Conservation (phyloP, 2,113 vertebrate genomes). For the Holacanthus passer region DNA sequence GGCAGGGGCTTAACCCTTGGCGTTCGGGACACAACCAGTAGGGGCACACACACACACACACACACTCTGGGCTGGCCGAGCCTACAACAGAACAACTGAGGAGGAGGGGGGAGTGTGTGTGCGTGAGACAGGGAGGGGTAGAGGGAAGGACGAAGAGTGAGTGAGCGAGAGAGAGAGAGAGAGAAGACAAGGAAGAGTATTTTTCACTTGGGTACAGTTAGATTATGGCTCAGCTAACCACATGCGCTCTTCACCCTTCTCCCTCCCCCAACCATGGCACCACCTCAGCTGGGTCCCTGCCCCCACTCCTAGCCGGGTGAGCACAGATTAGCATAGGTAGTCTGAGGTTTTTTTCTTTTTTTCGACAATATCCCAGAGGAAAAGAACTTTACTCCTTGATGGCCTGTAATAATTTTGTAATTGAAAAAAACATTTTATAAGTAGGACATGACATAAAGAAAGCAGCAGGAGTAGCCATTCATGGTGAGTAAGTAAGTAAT, state of each 20-base stretch:
- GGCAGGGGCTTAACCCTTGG: conserved; percentile 93
- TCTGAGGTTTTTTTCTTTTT: conserved; percentile 10
- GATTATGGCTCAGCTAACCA: conserved; percentile 76
- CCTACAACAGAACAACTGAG: conserved; percentile 67
- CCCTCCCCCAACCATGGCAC: conserved; percentile 76
- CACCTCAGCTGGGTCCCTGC: conserved; percentile 73
- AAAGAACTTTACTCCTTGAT: not conserved
- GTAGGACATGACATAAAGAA: not conserved
- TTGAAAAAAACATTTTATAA: not conserved
- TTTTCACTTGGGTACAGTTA: conserved; percentile 80
- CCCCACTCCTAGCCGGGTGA: conserved; percentile 67
- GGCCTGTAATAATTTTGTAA: not conserved
- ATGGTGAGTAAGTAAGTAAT: not conserved
- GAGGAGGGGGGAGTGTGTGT: conserved; percentile 20
- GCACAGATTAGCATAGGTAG: conserved; percentile 66
- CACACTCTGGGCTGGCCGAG: conserved; percentile 58
- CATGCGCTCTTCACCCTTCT: conserved; percentile 62
- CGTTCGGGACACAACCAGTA: conserved; percentile 79
- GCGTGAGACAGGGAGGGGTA: conserved; percentile 37
- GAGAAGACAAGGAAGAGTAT: conserved; percentile 76
- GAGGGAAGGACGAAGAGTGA: conserved; percentile 44
- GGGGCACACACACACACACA: conserved; percentile 67
- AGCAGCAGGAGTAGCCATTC: not conserved
- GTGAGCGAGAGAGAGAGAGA: conserved; percentile 48
- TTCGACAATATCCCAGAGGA: conserved; percentile 25